Conservation (phyloP, 2,888 invertebrate species). For the Heliconius hortense region DNA sequence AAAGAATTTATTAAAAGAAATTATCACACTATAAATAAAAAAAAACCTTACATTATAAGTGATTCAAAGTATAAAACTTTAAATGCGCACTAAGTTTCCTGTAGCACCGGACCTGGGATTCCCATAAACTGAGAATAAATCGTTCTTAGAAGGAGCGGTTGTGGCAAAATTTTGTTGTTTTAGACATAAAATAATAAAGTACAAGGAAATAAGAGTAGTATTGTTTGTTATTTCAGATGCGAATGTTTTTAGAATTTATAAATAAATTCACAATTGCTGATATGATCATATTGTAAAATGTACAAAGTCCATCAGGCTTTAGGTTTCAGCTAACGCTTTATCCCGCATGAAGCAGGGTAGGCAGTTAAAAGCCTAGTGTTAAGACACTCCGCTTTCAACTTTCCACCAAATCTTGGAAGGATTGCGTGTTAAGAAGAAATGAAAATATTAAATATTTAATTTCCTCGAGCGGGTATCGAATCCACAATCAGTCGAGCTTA, state of each 20-base stretch:
- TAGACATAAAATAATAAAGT: not conserved
- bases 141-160: conserved; percentile 1
- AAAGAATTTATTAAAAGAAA: not conserved
- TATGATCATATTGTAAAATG: not conserved
- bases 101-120: conserved; percentile 6
- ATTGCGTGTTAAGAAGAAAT: not conserved
- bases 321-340: too few relatives aligned
- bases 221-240: not conserved
- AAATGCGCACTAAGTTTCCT: conserved; percentile 9
- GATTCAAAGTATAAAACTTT: not conserved
- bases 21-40: not conserved
- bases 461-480: not conserved
- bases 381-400: not conserved
- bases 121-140: not conserved
- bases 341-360: not conserved
- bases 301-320: too few relatives aligned
- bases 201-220: conserved; percentile 2
- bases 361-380: not conserved
- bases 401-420: not conserved
- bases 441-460: not conserved
- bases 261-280: not conserved
- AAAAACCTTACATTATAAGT: not conserved
- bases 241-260: not conserved
- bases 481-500: not conserved
- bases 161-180: conserved; percentile 1